Conservation (phyloP, 2,797 vertebrate species). For the Dallia pectoralis region DNA sequence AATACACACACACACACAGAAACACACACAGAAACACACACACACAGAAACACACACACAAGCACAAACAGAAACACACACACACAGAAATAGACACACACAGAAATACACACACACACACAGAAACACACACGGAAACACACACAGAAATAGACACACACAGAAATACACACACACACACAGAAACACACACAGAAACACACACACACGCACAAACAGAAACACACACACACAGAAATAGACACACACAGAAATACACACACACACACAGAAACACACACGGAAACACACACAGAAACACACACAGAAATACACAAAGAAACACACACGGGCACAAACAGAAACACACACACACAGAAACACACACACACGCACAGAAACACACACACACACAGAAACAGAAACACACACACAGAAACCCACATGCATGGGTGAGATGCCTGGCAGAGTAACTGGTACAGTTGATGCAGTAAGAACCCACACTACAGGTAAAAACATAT, state of each 20-base stretch:
- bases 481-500: too few relatives aligned
- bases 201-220: too few relatives aligned
- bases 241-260: background rate
- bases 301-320: background rate
- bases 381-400: background rate
- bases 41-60: background rate
- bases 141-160: background rate
- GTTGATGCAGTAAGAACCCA: too few relatives aligned
- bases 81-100: too few relatives aligned
- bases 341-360: too few relatives aligned
- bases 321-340: background rate
- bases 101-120: too few relatives aligned
- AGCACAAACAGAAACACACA: background rate
- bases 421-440: too few relatives aligned
- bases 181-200: background rate
- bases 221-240: too few relatives aligned
- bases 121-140: background rate
- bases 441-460: too few relatives aligned
- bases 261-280: background rate
- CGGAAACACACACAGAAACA: too few relatives aligned
- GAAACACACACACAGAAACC: background rate
- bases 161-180: background rate
- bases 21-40: too few relatives aligned
- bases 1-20: background rate
- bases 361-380: too few relatives aligned